Conservation (phyloP, 2,113 vertebrate species). For the Ardeotis arabs region DNA sequence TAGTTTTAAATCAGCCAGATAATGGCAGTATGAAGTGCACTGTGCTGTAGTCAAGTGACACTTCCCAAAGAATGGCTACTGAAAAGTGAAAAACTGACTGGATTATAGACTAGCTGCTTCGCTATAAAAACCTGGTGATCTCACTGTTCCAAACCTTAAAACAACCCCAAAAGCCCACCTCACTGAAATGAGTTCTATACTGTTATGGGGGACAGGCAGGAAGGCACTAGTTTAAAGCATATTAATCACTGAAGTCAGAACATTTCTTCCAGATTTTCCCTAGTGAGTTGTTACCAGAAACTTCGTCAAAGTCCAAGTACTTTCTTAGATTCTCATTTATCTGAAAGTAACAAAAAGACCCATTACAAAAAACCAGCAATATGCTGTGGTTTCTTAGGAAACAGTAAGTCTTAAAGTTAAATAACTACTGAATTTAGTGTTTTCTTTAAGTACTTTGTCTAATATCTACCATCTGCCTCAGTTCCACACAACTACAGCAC, state of each 20-base stretch:
- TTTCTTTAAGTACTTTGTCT: too few species aligned
- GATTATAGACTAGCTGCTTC: not conserved
- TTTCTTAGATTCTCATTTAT: too few species aligned
- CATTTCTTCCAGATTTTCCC: not conserved
- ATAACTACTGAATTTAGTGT: too few species aligned
- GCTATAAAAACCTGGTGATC: not conserved
- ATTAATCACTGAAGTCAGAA: not conserved
- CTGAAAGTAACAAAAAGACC: too few species aligned
- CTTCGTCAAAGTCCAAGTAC: too few species aligned
- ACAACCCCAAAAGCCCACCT: not conserved
- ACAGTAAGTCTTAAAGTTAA: too few species aligned
- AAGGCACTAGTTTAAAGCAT: not conserved
- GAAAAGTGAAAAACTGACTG: not conserved
- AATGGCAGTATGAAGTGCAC: not conserved
- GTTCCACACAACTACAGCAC: too few species aligned
- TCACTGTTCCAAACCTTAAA: not conserved
- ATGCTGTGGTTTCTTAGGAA: too few species aligned
- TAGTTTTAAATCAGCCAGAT: not conserved
- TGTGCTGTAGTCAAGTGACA: not conserved
- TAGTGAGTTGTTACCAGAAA: too few species aligned
- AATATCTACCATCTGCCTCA: too few species aligned
- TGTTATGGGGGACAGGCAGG: fast-evolving
- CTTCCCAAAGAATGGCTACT: not conserved
- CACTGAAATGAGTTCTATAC: not conserved
- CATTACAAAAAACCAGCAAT: too few species aligned